These are phyloP conservation scores for Heloderma charlesbogerti DNA, from an alignment of 2,113 vertebrate species.

Conservation along the genomic window DNA sequence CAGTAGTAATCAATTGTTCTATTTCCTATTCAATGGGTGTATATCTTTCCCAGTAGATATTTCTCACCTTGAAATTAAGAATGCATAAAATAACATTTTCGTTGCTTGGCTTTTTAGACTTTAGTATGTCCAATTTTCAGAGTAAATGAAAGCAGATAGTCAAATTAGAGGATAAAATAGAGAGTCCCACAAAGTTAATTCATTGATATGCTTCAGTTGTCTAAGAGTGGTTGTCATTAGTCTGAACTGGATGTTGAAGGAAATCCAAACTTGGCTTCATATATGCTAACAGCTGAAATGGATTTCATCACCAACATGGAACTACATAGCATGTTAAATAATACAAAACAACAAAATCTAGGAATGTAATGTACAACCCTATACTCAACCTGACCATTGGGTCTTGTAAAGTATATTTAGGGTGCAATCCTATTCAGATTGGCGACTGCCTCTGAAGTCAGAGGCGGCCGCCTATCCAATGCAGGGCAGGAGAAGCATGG, in stretches of 20 bases:
- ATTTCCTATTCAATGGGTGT: neutral
- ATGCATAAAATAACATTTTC: neutral
- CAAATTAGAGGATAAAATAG: neutral
- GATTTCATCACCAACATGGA: neutral
- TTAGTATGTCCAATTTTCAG: neutral
- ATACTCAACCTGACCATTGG: neutral
- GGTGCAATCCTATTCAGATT: too few species aligned
- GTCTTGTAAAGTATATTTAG: neutral
- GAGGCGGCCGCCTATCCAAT: too few species aligned
- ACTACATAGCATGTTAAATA: neutral
- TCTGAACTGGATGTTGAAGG: neutral
- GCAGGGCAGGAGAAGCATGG: too few species aligned
- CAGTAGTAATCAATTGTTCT: neutral
- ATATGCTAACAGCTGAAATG: neutral
- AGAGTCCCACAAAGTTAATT: neutral
- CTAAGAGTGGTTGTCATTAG: neutral
- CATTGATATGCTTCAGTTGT: neutral
- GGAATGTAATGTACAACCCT: neutral
- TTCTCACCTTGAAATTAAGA: slow-evolving; percentile 27
- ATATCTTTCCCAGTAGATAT: neutral
- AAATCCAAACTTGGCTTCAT: neutral
- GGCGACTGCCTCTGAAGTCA: too few species aligned
- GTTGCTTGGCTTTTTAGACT: neutral
- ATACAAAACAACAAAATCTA: neutral
- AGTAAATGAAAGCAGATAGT: neutral